These are phyloP conservation scores for Leptinotarsa haldemani DNA, from an alignment of 2,888 invertebrate species.

Conservation along the genomic window DNA sequence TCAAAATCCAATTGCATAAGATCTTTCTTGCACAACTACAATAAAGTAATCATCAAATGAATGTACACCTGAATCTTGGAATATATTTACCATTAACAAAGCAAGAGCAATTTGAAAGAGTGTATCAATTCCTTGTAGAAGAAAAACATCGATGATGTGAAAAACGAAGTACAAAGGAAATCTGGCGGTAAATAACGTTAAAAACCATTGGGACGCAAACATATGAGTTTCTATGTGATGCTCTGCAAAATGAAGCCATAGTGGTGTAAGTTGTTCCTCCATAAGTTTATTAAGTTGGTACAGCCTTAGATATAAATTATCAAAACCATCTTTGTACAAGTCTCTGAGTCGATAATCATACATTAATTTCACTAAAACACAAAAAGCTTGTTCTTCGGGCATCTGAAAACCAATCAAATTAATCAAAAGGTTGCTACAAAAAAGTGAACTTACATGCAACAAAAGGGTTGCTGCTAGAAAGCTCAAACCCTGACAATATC, in stretches of 20 bases:
- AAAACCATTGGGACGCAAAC: conserved; percentile 99
- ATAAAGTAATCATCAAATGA: conserved; percentile 21
- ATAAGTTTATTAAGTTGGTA: conserved; percentile 95
- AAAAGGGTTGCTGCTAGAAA: conserved; percentile 96
- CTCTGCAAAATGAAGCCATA: conserved; percentile 85
- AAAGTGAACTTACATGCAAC: conserved; percentile 89
- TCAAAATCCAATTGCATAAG: conserved; percentile 95
- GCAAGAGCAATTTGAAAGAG: conserved; percentile 97
- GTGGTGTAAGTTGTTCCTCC: conserved; percentile 87
- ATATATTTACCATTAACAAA: conserved; percentile 79
- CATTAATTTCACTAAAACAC: conserved; percentile 96
- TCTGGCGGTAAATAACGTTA: conserved; percentile 98
- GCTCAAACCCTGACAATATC: conserved; percentile 98
- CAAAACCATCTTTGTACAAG: conserved; percentile 96
- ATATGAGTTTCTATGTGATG: conserved; percentile 94
- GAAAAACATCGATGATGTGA: conserved; percentile 96
- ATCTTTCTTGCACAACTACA: conserved; percentile 85
- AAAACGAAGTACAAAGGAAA: conserved; percentile 97
- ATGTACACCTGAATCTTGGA: not conserved
- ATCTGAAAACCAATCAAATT: conserved; percentile 79
- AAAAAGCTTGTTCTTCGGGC: conserved; percentile 99
- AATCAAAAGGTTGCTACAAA: conserved; percentile 96
- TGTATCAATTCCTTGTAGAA: conserved; percentile 93
- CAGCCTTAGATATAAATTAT: conserved; percentile 92
- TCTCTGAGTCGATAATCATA: conserved; percentile 94